These are phyloP conservation scores for Propsilocerus akamusi DNA, from an alignment of 1,140 invertebrate genomes.

Conservation along the genomic window DNA sequence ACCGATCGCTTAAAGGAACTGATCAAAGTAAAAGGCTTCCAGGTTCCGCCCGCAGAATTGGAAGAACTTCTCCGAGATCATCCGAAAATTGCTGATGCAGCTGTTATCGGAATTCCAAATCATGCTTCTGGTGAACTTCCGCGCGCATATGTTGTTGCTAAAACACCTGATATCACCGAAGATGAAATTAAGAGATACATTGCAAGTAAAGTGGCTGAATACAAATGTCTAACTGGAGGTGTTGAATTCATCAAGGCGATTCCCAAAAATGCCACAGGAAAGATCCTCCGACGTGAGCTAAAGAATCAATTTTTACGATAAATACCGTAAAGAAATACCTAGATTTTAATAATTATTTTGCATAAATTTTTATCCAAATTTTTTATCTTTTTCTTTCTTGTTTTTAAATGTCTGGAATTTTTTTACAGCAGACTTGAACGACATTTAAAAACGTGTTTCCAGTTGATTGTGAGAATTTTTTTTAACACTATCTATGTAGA, in stretches of 20 bases:
- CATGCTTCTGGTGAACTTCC: slow-evolving; percentile 53
- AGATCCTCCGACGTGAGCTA: slow-evolving; percentile 46
- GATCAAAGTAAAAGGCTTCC: slow-evolving; percentile 57
- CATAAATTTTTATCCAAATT: too few species aligned
- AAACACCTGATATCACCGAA: slow-evolving; percentile 20
- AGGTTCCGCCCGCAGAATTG: slow-evolving; percentile 78
- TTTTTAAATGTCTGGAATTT: too few species aligned
- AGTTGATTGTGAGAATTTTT: too few species aligned
- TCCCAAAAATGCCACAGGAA: slow-evolving; percentile 54
- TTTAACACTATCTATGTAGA: too few species aligned
- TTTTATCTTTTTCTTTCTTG: too few species aligned
- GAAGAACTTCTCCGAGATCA: slow-evolving; percentile 61
- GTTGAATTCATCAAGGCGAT: slow-evolving; percentile 46
- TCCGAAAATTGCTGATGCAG: slow-evolving; percentile 55
- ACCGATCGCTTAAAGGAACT: slow-evolving; percentile 76
- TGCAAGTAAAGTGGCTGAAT: slow-evolving; percentile 40
- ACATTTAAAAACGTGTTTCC: too few species aligned
- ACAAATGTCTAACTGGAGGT: slow-evolving; percentile 44
- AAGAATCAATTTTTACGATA: slow-evolving; percentile 19
- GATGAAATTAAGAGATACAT: slow-evolving; percentile 35
- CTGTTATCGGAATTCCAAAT: slow-evolving; percentile 66
- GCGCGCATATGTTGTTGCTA: slow-evolving; percentile 43
- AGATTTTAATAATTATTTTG: too few species aligned
- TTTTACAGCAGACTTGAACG: too few species aligned
- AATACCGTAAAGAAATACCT: too few species aligned